Percentiles rank a stretch among this genome's conserved stretches.
Evolutionary conservation across 2,797 vertebrate species (phyloP).

Genomic region (Numenius phaeopus): DNA sequence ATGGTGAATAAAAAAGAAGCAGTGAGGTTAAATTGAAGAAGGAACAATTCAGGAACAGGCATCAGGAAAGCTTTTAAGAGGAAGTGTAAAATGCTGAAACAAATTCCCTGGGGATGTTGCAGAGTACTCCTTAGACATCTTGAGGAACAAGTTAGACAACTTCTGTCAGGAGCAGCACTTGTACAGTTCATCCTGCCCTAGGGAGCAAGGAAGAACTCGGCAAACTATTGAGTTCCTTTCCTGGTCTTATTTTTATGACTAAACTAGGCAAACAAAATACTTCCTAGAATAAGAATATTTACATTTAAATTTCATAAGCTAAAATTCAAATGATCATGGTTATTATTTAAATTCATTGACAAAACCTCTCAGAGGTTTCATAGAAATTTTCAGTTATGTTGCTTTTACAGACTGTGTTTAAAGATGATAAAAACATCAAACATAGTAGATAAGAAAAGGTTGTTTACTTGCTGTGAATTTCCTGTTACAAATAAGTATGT

Average conservation of each 20-base stretch:
- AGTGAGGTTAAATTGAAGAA: neutral
- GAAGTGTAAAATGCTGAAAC: neutral
- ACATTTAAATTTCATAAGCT: neutral
- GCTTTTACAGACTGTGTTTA: neutral
- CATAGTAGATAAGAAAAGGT: neutral
- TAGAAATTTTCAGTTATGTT: neutral
- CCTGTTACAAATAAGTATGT: neutral
- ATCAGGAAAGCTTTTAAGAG: neutral
- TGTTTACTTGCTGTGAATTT: neutral
- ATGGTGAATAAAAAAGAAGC: neutral
- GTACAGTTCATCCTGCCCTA: neutral
- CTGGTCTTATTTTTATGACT: neutral
- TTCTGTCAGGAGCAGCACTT: neutral
- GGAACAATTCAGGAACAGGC: neutral
- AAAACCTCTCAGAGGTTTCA: neutral
- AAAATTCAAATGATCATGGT: neutral
- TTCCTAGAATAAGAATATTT: neutral
- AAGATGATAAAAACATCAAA: neutral
- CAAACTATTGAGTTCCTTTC: neutral
- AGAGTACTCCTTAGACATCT: neutral
- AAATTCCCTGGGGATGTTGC: neutral
- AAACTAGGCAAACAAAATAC: neutral
- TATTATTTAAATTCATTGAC: neutral
- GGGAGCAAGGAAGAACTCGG: neutral
- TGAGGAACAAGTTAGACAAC: neutral